These are phyloP conservation scores for Nemapogon koenigi DNA, from an alignment of 2,888 invertebrate species.

Conservation along the genomic window DNA sequence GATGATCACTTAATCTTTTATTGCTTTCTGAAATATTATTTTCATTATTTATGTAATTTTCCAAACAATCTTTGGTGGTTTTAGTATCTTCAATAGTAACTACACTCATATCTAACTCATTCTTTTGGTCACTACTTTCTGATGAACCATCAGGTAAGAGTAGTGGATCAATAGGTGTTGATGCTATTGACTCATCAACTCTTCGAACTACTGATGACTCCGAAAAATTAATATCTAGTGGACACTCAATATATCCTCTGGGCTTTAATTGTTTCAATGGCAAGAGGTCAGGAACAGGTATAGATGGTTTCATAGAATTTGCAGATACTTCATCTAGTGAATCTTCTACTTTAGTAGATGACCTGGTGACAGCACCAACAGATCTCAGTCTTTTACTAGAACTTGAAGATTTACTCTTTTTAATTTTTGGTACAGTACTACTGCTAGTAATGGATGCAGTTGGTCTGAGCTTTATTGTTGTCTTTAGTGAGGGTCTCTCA, in stretches of 20 bases:
- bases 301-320: constrained; percentile 33
- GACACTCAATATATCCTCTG: constrained; percentile 50
- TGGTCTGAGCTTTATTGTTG: constrained; percentile 71
- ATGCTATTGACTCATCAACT: constrained; percentile 45
- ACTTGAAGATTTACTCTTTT: constrained; percentile 54
- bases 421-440: constrained; percentile 58
- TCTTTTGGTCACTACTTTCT: constrained; percentile 40
- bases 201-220: constrained; percentile 45
- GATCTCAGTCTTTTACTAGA: constrained; percentile 60
- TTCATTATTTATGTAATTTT: neutral
- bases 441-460: constrained; percentile 62
- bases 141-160: constrained; percentile 44
- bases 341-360: constrained; percentile 61
- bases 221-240: constrained; percentile 49
- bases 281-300: constrained; percentile 51
- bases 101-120: constrained; percentile 43
- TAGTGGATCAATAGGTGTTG: constrained; percentile 53
- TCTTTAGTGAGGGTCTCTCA: constrained; percentile 68
- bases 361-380: constrained; percentile 72
- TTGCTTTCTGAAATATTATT: constrained; percentile 28
- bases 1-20: constrained; percentile 45
- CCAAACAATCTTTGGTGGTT: constrained; percentile 32
- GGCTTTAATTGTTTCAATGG: constrained; percentile 45
- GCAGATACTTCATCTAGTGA: constrained; percentile 29
- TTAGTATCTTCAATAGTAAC: constrained; percentile 46